phyloP scores from a whole-genome alignment of 2,797 vertebrate species.

The Toxotes lorentzi region DNA sequence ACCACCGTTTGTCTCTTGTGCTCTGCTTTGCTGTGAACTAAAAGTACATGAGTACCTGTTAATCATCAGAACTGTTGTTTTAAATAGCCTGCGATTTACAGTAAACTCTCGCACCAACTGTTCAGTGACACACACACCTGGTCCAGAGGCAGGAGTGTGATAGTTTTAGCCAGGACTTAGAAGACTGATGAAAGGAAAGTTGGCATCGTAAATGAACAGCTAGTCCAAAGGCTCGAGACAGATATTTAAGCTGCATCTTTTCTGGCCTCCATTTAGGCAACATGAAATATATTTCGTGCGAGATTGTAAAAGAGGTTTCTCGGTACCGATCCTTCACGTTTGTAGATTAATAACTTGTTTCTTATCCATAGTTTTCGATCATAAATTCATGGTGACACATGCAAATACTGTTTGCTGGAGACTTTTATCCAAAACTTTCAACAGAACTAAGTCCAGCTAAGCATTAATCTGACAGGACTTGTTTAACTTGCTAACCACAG shows the following conservation, averaged over 20 bases:
- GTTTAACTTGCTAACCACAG: neutral
- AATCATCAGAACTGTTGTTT: slow-evolving; percentile 37
- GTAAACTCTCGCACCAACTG: slow-evolving; percentile 25
- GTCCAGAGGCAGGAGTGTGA: slow-evolving; percentile 10
- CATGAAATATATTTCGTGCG: slow-evolving; percentile 14
- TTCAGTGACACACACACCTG: neutral
- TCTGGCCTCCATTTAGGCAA: slow-evolving; percentile 17
- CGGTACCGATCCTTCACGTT: slow-evolving; percentile 14
- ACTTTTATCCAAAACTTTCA: neutral
- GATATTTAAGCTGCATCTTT: slow-evolving; percentile 9
- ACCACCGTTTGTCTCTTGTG: slow-evolving; percentile 24
- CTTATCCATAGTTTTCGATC: slow-evolving; percentile 6
- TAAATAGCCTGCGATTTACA: slow-evolving; percentile 34
- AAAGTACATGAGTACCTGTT: slow-evolving; percentile 17
- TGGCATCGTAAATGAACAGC: slow-evolving; percentile 1
- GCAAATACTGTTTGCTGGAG: neutral
- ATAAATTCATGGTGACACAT: neutral
- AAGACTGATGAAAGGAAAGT: slow-evolving; percentile 63
- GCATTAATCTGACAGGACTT: neutral
- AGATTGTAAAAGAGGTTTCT: slow-evolving; percentile 24
- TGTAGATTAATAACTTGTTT: slow-evolving; percentile 19
- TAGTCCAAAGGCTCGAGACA: slow-evolving; percentile 25
- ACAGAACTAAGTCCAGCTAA: neutral
- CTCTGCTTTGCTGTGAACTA: slow-evolving; percentile 2
- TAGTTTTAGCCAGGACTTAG: slow-evolving; percentile 11